These are phyloP conservation scores for Arvicanthis niloticus DNA, from an alignment of 2,113 vertebrate genomes.

Conservation along the genomic window DNA sequence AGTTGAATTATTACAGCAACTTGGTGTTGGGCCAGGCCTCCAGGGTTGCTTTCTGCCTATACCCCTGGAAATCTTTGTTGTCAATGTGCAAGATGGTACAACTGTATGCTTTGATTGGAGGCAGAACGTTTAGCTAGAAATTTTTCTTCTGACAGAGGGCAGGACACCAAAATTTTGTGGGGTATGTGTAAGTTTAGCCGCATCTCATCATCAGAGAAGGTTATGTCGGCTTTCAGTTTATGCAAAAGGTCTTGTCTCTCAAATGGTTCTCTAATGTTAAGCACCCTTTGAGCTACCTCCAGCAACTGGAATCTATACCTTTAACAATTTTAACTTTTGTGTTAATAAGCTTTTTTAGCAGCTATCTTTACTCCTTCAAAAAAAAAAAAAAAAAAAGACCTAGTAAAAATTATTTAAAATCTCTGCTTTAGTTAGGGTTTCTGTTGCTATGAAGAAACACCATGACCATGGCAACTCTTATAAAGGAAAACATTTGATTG, in stretches of 20 bases:
- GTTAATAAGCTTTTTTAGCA: background rate
- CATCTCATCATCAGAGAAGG: background rate
- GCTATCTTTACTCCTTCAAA: background rate
- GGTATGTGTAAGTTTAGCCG: background rate
- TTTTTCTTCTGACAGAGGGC: background rate
- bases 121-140: background rate
- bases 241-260: background rate
- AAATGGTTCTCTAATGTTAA: background rate
- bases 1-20: background rate
- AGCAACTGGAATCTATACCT: background rate
- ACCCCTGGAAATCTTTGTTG: background rate
- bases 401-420: background rate
- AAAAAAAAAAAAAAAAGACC: background rate
- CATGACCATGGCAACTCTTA: background rate
- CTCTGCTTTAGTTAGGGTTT: background rate
- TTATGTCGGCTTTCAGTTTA: background rate
- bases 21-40: background rate
- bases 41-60: background rate
- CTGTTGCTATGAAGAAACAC: background rate
- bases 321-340: background rate
- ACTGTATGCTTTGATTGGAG: background rate
- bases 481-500: background rate
- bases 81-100: background rate
- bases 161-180: background rate
- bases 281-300: background rate